Conservation (phyloP, 2,888 invertebrate species). For the Melikaiella ostensackeni region DNA sequence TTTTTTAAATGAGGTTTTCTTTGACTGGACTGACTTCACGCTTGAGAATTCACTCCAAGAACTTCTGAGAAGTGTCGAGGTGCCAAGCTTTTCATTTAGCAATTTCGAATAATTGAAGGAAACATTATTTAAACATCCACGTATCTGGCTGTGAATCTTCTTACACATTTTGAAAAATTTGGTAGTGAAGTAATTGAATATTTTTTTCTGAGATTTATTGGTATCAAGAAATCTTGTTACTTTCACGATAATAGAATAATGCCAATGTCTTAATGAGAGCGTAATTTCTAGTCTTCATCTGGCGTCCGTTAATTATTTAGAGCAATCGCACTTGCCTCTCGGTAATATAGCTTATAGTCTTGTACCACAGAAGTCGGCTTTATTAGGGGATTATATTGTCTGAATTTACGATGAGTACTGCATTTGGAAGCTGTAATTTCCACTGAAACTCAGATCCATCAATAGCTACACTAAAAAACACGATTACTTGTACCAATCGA, state of each 20-base stretch:
- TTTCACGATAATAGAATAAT: neutral
- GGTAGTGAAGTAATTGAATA: neutral
- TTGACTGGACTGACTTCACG: conserved; percentile 16
- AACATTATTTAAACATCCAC: neutral
- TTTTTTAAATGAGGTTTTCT: conserved; percentile 37
- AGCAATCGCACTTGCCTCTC: conserved; percentile 2
- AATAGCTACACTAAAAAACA: too few species aligned
- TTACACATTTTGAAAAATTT: neutral
- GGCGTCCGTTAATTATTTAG: neutral
- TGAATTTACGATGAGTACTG: conserved; percentile 11
- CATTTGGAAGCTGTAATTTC: neutral
- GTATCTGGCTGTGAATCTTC: neutral
- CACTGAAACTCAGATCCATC: neutral
- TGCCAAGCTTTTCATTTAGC: conserved; percentile 19
- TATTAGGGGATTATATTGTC: neutral
- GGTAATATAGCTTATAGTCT: conserved; percentile 5
- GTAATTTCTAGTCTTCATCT: neutral
- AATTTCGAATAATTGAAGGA: conserved; percentile 20
- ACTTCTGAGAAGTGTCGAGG: conserved; percentile 20
- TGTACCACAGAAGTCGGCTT: conserved; percentile 2
- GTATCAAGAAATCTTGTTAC: neutral
- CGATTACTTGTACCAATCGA: too few species aligned
- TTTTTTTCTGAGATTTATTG: neutral
- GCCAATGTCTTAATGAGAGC: neutral
- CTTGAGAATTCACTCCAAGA: conserved; percentile 21